These are phyloP conservation scores for Eufriesea mexicana DNA, from an alignment of 1,140 invertebrate species.

Conservation along the genomic window DNA sequence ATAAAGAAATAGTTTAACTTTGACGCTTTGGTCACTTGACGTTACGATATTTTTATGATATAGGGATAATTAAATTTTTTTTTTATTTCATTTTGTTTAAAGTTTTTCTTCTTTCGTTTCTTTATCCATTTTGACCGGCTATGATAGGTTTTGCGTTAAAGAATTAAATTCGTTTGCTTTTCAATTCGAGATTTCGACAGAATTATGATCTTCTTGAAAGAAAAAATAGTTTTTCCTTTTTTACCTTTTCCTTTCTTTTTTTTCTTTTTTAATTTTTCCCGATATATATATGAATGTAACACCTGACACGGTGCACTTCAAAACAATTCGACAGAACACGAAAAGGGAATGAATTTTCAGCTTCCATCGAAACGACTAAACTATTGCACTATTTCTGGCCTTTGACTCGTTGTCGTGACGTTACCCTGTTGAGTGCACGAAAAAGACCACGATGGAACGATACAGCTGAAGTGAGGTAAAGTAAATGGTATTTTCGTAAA, in stretches of 20 bases:
- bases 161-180: too few relatives aligned
- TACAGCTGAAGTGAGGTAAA: background rate
- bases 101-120: too few relatives aligned
- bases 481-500: conserved; percentile 31
- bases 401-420: conserved; percentile 30
- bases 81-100: too few relatives aligned
- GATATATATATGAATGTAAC: background rate
- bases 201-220: too few relatives aligned
- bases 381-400: conserved; percentile 7
- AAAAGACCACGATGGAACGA: conserved; percentile 25
- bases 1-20: too few relatives aligned
- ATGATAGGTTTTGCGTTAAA: too few relatives aligned
- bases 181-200: too few relatives aligned
- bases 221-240: background rate
- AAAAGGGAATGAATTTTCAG: conserved; percentile 1
- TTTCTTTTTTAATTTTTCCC: too few relatives aligned
- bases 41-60: too few relatives aligned
- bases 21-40: too few relatives aligned
- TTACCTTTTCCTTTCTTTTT: background rate
- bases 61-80: too few relatives aligned
- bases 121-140: too few relatives aligned
- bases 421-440: conserved; percentile 18
- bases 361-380: background rate
- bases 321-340: background rate
- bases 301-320: background rate